These are phyloP conservation scores for Bombus polaris DNA, from an alignment of 1,140 invertebrate genomes.

Conservation along the genomic window DNA sequence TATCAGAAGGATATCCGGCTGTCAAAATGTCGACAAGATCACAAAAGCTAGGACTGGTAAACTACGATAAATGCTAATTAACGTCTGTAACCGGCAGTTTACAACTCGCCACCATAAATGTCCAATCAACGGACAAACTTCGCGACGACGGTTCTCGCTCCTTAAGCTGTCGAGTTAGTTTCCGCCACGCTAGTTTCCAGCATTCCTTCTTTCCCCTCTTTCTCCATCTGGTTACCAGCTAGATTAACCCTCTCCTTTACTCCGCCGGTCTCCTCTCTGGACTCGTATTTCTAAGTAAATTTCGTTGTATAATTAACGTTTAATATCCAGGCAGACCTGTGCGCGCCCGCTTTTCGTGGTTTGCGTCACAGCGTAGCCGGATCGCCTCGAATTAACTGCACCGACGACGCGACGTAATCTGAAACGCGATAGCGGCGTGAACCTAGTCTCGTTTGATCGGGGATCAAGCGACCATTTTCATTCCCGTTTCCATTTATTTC, in stretches of 20 bases:
- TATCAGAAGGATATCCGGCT: no score
- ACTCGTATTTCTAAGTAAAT: constrained; percentile 45
- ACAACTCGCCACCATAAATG: constrained; percentile 63
- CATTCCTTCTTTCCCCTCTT: constrained; percentile 44
- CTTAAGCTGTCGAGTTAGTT: constrained; percentile 62
- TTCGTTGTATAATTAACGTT: constrained; percentile 47
- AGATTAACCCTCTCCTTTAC: background rate
- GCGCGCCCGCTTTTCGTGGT: constrained; percentile 21
- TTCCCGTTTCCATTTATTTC: background rate
- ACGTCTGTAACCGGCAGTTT: constrained; percentile 61
- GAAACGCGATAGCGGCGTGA: background rate
- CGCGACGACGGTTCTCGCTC: constrained; percentile 36
- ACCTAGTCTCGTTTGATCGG: background rate
- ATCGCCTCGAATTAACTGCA: constrained; percentile 37
- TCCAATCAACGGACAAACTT: constrained; percentile 67
- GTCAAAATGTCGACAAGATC: no score
- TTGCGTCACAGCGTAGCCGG: constrained; percentile 9
- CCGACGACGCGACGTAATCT: constrained; percentile 5
- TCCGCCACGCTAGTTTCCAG: constrained; percentile 58
- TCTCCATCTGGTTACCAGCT: background rate
- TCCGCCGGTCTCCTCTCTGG: background rate
- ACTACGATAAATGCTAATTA: constrained; percentile 64
- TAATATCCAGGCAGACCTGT: constrained; percentile 25
- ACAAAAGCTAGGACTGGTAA: no score
- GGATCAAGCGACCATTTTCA: background rate